Evolutionary conservation across 1,140 invertebrate species (phyloP).

Genomic region (Sarcophaga peregrina): DNA sequence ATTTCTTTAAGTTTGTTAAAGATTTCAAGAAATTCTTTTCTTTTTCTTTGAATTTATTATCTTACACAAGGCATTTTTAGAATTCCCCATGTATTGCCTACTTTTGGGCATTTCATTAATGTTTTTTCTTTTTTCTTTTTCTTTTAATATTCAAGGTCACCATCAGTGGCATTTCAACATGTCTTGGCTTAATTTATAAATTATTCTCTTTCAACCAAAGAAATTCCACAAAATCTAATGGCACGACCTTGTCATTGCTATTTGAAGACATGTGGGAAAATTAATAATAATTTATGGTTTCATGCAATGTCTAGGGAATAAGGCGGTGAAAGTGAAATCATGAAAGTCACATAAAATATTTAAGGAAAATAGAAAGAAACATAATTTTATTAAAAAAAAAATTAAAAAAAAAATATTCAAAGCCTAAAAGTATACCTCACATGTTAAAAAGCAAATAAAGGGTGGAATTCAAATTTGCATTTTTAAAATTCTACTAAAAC

Average conservation of each 20-base stretch:
- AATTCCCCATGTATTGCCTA: not conserved
- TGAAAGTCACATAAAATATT: not conserved
- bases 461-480: no score
- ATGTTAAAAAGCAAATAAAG: no score
- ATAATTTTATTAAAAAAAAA: no score
- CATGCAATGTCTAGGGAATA: not conserved
- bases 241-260: not conserved
- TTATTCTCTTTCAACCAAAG: not conserved
- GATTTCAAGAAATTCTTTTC: no score
- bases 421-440: no score
- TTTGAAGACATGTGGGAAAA: not conserved
- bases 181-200: not conserved
- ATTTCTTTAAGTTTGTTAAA: no score
- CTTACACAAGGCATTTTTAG: not conserved
- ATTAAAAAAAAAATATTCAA: no score
- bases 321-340: not conserved
- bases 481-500: no score
- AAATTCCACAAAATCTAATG: not conserved
- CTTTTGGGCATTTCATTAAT: not conserved
- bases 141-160: no score
- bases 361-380: not conserved
- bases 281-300: slow-evolving; percentile 7
- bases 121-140: not conserved
- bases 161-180: no score
- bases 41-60: not conserved